Evolutionary conservation across 2,797 vertebrate species (phyloP), one percentile per base, ranked within the genome.

Genomic region (Enteromius argenteus): DNA sequence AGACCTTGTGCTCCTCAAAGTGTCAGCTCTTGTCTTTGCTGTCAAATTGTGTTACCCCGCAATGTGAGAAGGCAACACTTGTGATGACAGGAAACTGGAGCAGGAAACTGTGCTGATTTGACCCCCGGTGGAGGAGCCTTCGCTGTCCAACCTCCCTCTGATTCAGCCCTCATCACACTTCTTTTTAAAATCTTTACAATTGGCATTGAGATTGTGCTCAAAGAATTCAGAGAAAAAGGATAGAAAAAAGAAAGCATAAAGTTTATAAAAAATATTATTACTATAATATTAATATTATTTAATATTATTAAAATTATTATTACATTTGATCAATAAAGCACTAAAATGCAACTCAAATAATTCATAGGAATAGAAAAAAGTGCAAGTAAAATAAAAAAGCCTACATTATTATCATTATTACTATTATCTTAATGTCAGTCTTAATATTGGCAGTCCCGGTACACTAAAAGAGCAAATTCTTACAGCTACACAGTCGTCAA

Each of bases 21-120:
- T 69, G 73, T 78, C 39, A 66, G 13, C 78, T 64, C 37, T 75
- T 76, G 64, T 83, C 77, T 56, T 23, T 17, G 66, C 80, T 87
- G 86, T 87, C 87, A 75, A 30, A 71, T 80, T 56, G 49, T 71
- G 79, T 87, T 77, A 76, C 60, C 5, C 23, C 6, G 2, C 35
- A 46, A 13, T 21, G 58, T 62, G 79, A 79, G 27, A 85, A 77
- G 75, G 76, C 83, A 49, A 56, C n/a, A 6, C 62, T 79, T 44
- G 68, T 77, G 79, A 42, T 75, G 79, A 87, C 69, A 58, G 75
- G 77, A 51, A 32, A 35, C 51, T n/a, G 10, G 64, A 64, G 76
- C n/a, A 8, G 60, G 19, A 71, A 58, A 80, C 69, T 30, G 35
- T 62, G 79, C 81, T 79, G 69, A 68, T 44, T 49, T 80, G 46